A percentile compares a stretch with the other conserved stretches of the same genome.
Conservation (phyloP, 2,797 vertebrate species). For the Pseudomugil tenellus region DNA sequence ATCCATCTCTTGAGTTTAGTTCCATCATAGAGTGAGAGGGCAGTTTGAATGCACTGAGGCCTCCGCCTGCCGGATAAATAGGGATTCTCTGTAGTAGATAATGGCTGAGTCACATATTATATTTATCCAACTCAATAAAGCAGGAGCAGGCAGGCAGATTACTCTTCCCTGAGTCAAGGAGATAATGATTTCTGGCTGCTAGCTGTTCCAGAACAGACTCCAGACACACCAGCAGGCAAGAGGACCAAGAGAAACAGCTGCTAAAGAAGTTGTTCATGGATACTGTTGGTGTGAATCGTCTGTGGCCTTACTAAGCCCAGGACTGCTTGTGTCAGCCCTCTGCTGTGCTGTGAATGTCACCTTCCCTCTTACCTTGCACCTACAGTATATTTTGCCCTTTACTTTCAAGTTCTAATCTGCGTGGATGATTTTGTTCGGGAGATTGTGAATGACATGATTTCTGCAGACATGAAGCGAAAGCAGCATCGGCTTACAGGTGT, state of each 20-base stretch:
- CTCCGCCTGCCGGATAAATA: conserved; percentile 79
- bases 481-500: conserved; percentile 1
- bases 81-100: conserved; percentile 80
- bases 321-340: conserved; percentile 80
- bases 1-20: conserved; percentile 69
- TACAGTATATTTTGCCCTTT: conserved; percentile 17
- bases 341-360: conserved; percentile 78
- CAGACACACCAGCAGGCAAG: conserved; percentile 64
- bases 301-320: conserved; percentile 72
- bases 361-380: conserved; percentile 56
- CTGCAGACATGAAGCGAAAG: background rate
- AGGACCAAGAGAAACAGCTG: conserved; percentile 64
- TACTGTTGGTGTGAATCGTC: conserved; percentile 65
- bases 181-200: conserved; percentile 84
- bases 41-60: conserved; percentile 72
- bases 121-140: conserved; percentile 87
- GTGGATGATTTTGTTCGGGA: conserved; percentile 8
- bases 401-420: conserved; percentile 25
- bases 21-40: conserved; percentile 73
- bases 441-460: no score
- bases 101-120: conserved; percentile 85
- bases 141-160: conserved; percentile 82
- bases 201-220: conserved; percentile 79
- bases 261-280: conserved; percentile 66
- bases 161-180: conserved; percentile 83